Percentiles rank a stretch among this genome's conserved stretches.
These are phyloP conservation scores for Eriosoma lanigerum DNA, from an alignment of 1,140 invertebrate genomes.

Conservation along the genomic window DNA sequence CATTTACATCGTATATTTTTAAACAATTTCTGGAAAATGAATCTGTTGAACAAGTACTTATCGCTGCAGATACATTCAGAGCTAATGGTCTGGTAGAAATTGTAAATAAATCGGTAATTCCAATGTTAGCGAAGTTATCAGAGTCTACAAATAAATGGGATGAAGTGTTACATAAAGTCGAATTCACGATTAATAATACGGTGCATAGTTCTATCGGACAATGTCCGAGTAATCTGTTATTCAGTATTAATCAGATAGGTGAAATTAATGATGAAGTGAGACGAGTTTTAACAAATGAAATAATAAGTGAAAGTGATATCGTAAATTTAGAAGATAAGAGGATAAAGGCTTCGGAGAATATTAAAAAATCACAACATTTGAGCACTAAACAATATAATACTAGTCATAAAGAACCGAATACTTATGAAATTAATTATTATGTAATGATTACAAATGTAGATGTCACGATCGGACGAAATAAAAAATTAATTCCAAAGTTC, in stretches of 20 bases:
- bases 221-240: not conserved
- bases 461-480: not conserved
- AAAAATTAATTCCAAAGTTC: not conserved
- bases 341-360: not conserved
- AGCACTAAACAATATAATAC: not conserved
- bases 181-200: conserved; percentile 53
- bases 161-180: not conserved
- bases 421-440: not conserved
- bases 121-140: not conserved
- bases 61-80: not conserved
- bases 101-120: not conserved
- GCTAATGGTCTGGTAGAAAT: not conserved
- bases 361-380: not conserved
- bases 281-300: too few relatives aligned
- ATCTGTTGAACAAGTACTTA: not conserved
- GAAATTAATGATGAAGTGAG: not conserved
- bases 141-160: conserved; percentile 46
- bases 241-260: not conserved
- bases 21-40: conserved; percentile 11
- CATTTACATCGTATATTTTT: not conserved
- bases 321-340: not conserved
- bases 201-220: not conserved
- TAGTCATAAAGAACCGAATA: not conserved
- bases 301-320: too few relatives aligned
- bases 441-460: not conserved